Base-by-base conservation (phyloP, 1,140 invertebrate genomes). In the Helicoverpa armigera region DNA sequence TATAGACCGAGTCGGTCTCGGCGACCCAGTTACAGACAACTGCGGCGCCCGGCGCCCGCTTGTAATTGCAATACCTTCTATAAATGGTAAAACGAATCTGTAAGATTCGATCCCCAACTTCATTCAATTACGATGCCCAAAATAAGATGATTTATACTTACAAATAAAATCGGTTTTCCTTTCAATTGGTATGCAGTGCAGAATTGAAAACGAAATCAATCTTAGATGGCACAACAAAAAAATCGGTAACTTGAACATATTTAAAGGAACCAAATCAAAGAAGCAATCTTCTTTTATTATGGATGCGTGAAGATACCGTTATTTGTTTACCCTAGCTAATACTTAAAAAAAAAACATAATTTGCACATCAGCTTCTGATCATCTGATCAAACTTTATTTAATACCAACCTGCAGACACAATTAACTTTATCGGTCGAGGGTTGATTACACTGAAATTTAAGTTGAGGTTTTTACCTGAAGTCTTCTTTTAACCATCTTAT, bases 1-100 rank as follows among this genome's bases (percentile, higher is more conserved):
- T 43, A 0, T 43, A 43, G 5, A 43, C 9, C 14, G 35, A 74
- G 31, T 60, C 54, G 72, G 23, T 74, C 14, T 18, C 18, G n/a
- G 12, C 16, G 72, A 60, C 72, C 72, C 35, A 35, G 54, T 74
- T 74, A 35, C 48, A 60, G 54, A 14, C 11, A 13, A n/a, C 51
- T n/a, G 35, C 14, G 11, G 18, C 23, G 51, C 53, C 9, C 1
- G 54, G 53, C 29, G 53, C 10, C 54, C n/a, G 31, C 13, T 9
- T 35, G 23, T 18, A 73, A 56, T 56, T 60, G 31, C n/a, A 58
- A 56, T 43, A 7, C 5, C 35, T 43, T 7, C 67, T 70, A 53
- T 50, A 16, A 51, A 51, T 58, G 16, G 35, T 14, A 67, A 67
- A 50, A 50, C 18, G 43, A 23, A 69, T 48, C 35, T 29, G 35